Evolutionary conservation across 2,797 vertebrate genomes (phyloP).

Genomic region (Sebastiscus tertius): DNA sequence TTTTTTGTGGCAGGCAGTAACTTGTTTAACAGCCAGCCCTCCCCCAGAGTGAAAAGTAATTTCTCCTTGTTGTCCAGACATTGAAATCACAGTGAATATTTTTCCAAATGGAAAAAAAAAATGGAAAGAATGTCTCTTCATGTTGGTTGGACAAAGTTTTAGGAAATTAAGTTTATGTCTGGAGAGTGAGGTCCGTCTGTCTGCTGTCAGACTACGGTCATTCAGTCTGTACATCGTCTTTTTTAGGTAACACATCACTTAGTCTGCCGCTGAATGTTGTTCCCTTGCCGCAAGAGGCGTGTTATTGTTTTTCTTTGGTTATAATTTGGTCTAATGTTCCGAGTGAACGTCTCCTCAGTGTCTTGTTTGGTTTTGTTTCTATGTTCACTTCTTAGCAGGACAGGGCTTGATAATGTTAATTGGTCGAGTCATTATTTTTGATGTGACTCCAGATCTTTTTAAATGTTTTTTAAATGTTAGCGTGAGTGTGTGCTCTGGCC

Average conservation of each 20-base stretch:
- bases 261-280: background rate
- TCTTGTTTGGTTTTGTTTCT: background rate
- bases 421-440: background rate
- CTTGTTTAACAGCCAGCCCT: background rate
- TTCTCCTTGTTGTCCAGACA: constrained; percentile 23
- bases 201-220: background rate
- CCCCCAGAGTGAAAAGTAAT: background rate
- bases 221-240: constrained; percentile 4
- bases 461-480: background rate
- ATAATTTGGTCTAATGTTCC: constrained; percentile 18
- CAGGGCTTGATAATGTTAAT: background rate
- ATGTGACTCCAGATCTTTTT: background rate
- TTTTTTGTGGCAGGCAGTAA: background rate
- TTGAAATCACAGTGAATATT: constrained; percentile 19
- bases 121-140: constrained; percentile 25
- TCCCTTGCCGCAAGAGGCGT: background rate
- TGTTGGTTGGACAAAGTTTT: constrained; percentile 34
- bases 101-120: constrained; percentile 20
- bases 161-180: constrained; percentile 16
- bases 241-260: constrained; percentile 31
- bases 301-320: constrained; percentile 5
- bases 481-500: no score
- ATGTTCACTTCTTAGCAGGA: background rate
- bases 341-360: background rate
- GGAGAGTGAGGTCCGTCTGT: background rate